These are phyloP conservation scores for Sebastiscus albofasciatus DNA, from an alignment of 2,797 vertebrate genomes.

Conservation along the genomic window DNA sequence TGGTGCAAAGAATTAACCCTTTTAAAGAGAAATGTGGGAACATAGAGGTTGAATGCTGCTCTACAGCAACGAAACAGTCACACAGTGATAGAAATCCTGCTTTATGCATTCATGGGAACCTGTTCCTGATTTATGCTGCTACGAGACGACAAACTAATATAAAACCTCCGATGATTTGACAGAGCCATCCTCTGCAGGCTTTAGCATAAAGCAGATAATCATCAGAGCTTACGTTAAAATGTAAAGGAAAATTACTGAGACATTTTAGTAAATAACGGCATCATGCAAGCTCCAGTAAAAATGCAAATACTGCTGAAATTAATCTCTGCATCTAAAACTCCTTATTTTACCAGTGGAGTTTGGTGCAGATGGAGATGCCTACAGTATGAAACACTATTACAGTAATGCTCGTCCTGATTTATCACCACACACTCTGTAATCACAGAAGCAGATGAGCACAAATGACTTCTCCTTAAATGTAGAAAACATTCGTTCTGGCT, in stretches of 20 bases:
- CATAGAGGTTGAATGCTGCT: not conserved
- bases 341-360: not conserved
- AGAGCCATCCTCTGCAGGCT: not conserved
- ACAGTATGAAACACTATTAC: not conserved
- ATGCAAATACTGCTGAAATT: not conserved
- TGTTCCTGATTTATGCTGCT: not conserved
- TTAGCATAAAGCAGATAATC: not conserved
- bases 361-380: not conserved
- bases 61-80: not conserved
- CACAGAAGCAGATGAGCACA: constrained; percentile 8
- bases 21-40: not conserved
- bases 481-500: constrained; percentile 6
- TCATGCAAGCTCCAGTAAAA: not conserved
- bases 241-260: not conserved
- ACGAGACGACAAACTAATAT: not conserved
- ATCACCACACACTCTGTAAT: not conserved
- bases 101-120: not conserved
- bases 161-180: not conserved
- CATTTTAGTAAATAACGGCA: not conserved
- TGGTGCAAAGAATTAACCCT: not conserved
- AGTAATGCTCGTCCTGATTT: not conserved
- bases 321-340: not conserved
- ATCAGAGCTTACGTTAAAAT: not conserved
- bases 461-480: not conserved
- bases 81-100: not conserved